Evolutionary conservation across 2,113 vertebrate species (phyloP).

Genomic region (Trichomycterus rosablanca): DNA sequence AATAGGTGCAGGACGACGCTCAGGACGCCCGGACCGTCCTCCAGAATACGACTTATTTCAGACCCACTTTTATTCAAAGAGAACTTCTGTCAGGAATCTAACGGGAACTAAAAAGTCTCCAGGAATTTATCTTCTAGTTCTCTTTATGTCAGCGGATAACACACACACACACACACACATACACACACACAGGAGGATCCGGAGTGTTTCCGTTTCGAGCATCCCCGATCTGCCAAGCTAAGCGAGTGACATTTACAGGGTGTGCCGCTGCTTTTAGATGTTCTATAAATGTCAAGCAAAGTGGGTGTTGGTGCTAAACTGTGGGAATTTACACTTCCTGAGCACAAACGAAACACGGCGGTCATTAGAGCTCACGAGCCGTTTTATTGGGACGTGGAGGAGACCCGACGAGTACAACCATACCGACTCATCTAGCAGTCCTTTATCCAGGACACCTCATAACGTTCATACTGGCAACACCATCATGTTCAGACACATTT

Average conservation of each 20-base stretch:
- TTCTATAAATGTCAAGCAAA: constrained; percentile 31
- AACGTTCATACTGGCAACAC: no score
- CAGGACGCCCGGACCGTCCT: constrained; percentile 26
- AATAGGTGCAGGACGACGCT: constrained; percentile 17
- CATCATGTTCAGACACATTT: no score
- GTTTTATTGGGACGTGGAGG: no score
- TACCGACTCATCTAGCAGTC: no score
- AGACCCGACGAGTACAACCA: no score
- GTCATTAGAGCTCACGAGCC: no score
- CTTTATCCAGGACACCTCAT: no score
- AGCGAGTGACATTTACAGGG: constrained; percentile 39
- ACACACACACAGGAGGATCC: neutral
- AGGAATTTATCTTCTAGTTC: neutral
- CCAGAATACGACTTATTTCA: no score
- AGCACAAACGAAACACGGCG: no score
- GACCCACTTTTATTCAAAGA: constrained; percentile 4
- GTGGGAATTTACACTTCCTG: neutral
- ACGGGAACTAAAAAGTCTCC: no score
- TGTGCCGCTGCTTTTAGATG: constrained; percentile 32
- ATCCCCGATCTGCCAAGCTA: constrained; percentile 23
- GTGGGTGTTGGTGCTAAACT: constrained; percentile 19
- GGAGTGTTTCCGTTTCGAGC: neutral
- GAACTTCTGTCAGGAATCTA: neutral
- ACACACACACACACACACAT: neutral
- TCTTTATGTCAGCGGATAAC: no score